A percentile compares a stretch with the other conserved stretches of the same genome.
Evolutionary conservation across 2,888 invertebrate species (phyloP).

Genomic region (Chamaedrilus cognettii): DNA sequence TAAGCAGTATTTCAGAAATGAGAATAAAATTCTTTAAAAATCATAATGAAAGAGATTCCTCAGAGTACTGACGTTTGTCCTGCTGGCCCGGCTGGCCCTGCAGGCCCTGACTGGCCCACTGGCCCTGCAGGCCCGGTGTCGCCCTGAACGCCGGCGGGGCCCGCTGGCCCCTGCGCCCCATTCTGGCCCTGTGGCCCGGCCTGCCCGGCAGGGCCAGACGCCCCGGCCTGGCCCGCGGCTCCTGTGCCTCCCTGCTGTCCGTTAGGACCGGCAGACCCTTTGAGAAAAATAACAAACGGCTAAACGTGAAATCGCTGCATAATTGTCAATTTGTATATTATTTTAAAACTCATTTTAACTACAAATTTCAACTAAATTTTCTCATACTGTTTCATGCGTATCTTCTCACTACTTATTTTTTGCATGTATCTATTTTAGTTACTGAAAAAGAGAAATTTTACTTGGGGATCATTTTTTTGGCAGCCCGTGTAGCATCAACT

Average conservation of each 20-base stretch:
- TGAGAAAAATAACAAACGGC: neutral
- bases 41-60: neutral
- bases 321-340: neutral
- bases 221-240: constrained; percentile 42
- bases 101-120: constrained; percentile 28
- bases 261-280: constrained; percentile 22
- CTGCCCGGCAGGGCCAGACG: constrained; percentile 36
- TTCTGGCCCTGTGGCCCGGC: constrained; percentile 20
- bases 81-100: constrained; percentile 19
- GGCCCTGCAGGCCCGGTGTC: constrained; percentile 33
- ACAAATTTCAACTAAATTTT: too few species aligned
- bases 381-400: too few species aligned
- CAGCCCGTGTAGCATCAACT: too few species aligned
- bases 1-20: too few species aligned
- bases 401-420: too few species aligned
- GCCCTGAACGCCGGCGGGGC: constrained; percentile 31
- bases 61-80: too few species aligned
- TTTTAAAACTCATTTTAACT: too few species aligned
- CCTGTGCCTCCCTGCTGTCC: constrained; percentile 38
- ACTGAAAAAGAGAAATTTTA: too few species aligned
- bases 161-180: constrained; percentile 39
- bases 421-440: too few species aligned
- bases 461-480: too few species aligned
- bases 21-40: neutral
- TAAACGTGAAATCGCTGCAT: neutral